Conservation (phyloP, 1,140 invertebrate species). For the Pemphigus obesinymphae region DNA sequence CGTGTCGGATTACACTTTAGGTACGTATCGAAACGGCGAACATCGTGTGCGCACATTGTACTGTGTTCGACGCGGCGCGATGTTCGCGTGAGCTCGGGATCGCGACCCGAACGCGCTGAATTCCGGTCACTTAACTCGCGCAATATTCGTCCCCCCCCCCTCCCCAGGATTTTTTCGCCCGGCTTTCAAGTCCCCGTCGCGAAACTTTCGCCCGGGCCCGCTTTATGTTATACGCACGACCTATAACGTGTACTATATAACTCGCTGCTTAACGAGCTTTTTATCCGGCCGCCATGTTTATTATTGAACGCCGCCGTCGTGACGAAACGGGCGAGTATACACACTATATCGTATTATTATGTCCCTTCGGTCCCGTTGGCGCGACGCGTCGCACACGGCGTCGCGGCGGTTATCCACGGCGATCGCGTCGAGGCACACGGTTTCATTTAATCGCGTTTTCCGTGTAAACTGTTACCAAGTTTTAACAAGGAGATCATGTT, state of each 20-base stretch:
- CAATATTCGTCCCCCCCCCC: not conserved
- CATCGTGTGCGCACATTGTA: too few species aligned
- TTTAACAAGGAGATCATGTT: constrained; percentile 21
- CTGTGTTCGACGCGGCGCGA: too few species aligned
- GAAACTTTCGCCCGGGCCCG: not conserved
- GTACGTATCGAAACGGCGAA: too few species aligned
- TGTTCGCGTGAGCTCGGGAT: too few species aligned
- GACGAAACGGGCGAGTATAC: not conserved
- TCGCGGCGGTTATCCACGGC: not conserved
- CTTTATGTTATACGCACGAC: too few species aligned
- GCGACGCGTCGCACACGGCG: too few species aligned
- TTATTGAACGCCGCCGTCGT: not conserved
- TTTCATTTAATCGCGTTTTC: not conserved
- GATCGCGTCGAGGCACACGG: not conserved
- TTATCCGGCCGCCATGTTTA: not conserved
- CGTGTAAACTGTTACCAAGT: not conserved
- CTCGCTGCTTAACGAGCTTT: constrained; percentile 12
- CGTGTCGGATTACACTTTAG: too few species aligned
- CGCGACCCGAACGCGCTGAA: not conserved
- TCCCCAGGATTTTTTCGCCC: too few species aligned
- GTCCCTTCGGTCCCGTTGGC: too few species aligned
- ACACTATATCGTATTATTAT: too few species aligned
- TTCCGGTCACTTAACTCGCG: not conserved
- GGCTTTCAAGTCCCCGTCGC: too few species aligned
- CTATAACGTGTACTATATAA: too few species aligned